phyloP scores from a whole-genome alignment of 2,113 vertebrate genomes.

The Narcine bancroftii region DNA sequence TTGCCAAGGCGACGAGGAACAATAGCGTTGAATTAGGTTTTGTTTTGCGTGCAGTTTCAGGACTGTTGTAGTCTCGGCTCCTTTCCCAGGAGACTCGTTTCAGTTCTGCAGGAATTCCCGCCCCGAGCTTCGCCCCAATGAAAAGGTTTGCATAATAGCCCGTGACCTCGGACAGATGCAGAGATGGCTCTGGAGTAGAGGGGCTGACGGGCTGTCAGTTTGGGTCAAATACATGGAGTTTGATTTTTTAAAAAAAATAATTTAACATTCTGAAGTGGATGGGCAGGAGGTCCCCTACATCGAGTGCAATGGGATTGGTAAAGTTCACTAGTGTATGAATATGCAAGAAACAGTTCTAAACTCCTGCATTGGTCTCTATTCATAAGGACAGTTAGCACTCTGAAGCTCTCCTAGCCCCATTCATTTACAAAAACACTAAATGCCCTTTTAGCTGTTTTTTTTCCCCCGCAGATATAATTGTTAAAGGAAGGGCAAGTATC shows the following conservation, averaged over 20 bases:
- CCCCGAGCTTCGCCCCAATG: not conserved
- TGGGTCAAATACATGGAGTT: not conserved
- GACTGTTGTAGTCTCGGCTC: not conserved
- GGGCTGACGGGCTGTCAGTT: not conserved
- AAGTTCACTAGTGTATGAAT: not conserved
- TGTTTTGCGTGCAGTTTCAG: not conserved
- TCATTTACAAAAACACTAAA: too few relatives aligned
- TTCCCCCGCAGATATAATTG: too few relatives aligned
- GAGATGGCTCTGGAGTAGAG: not conserved
- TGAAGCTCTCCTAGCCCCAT: not conserved
- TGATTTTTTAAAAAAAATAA: not conserved
- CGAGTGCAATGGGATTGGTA: not conserved
- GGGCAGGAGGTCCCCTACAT: not conserved
- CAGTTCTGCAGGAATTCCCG: slow-evolving; percentile 10
- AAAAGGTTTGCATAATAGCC: slow-evolving; percentile 30
- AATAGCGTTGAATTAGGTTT: slow-evolving; percentile 14
- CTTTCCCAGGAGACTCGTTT: slow-evolving; percentile 26
- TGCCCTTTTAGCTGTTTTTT: too few relatives aligned
- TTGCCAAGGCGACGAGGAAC: slow-evolving; percentile 8
- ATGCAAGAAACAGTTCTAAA: not conserved
- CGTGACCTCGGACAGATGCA: slow-evolving; percentile 4
- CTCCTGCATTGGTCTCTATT: not conserved
- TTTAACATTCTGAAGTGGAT: not conserved
- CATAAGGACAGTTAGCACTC: not conserved
- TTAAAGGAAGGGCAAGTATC: too few relatives aligned